phyloP scores from a whole-genome alignment of 1,140 invertebrate species.

The Sogatella furcifera region DNA sequence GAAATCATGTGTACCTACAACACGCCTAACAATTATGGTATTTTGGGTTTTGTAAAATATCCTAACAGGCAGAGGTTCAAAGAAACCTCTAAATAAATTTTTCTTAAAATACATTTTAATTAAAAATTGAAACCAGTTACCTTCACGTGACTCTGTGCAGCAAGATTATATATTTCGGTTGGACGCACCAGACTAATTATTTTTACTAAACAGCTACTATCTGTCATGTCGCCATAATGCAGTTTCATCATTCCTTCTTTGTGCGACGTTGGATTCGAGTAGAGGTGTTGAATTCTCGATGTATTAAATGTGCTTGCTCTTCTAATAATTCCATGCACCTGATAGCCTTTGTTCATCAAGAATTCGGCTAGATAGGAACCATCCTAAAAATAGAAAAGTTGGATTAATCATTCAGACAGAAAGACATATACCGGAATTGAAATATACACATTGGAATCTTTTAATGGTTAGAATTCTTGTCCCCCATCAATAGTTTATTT shows the following conservation, averaged over 20 bases:
- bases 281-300: slow-evolving; percentile 88
- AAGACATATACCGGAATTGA: too few species aligned
- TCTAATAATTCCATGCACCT: slow-evolving; percentile 93
- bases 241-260: slow-evolving; percentile 79
- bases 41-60: too few species aligned
- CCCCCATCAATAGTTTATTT: too few species aligned
- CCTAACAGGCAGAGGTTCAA: too few species aligned
- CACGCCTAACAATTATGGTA: too few species aligned
- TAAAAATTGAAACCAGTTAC: slow-evolving; percentile 38
- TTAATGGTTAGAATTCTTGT: too few species aligned
- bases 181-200: slow-evolving; percentile 79
- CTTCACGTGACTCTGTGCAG: slow-evolving; percentile 99
- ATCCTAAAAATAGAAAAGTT: slow-evolving; percentile 57
- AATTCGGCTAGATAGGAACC: slow-evolving; percentile 98
- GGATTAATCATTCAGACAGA: slow-evolving; percentile 14
- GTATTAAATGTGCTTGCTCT: slow-evolving; percentile 96
- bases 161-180: slow-evolving; percentile 95
- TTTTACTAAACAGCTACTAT: slow-evolving; percentile 94
- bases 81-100: too few species aligned
- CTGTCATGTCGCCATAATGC: slow-evolving; percentile 99
- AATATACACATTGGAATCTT: too few species aligned
- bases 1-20: too few species aligned
- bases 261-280: slow-evolving; percentile 78
- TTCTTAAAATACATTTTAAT: too few species aligned
- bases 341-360: slow-evolving; percentile 86